phyloP scores from a whole-genome alignment of 2,113 vertebrate species.

The Speoplatyrhinus poulsoni region DNA sequence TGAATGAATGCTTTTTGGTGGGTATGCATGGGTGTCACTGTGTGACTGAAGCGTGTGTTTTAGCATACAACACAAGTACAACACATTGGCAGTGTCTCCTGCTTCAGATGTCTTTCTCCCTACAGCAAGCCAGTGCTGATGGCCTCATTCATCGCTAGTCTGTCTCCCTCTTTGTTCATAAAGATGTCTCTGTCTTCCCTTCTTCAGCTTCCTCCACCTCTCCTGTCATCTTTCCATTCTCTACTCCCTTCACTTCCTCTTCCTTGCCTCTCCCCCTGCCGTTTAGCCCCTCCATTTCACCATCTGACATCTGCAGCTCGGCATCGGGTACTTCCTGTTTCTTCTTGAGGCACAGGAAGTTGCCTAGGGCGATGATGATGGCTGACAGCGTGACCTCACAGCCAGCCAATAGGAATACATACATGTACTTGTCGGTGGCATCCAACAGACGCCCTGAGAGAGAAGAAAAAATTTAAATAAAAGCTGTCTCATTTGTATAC shows the following conservation, averaged over 20 bases:
- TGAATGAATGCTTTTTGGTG: too few species aligned
- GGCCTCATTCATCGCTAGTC: background rate
- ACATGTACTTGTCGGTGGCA: slow-evolving; percentile 82
- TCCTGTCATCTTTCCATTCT: slow-evolving; percentile 54
- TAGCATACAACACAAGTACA: too few species aligned
- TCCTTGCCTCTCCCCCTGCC: background rate
- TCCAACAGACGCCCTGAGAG: slow-evolving; percentile 87
- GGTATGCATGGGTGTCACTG: too few species aligned
- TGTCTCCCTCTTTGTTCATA: slow-evolving; percentile 64
- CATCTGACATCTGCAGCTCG: slow-evolving; percentile 67
- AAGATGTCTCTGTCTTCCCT: slow-evolving; percentile 78
- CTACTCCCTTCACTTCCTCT: slow-evolving; percentile 47
- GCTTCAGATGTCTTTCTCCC: too few species aligned
- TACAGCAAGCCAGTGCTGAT: too few species aligned
- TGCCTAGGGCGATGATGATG: slow-evolving; percentile 80
- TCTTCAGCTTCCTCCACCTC: slow-evolving; percentile 77
- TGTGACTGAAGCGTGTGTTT: too few species aligned
- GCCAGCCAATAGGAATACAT: slow-evolving; percentile 89
- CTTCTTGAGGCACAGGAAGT: slow-evolving; percentile 83
- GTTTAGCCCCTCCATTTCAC: slow-evolving; percentile 82
- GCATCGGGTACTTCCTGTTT: slow-evolving; percentile 57
- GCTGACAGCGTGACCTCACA: slow-evolving; percentile 84
- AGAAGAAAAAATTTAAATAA: background rate
- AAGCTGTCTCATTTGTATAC: background rate
- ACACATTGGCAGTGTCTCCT: too few species aligned